Percentiles rank a stretch among this genome's conserved stretches.
Evolutionary conservation across 2,113 vertebrate genomes (phyloP).

Genomic region (Muscicapa adusta): DNA sequence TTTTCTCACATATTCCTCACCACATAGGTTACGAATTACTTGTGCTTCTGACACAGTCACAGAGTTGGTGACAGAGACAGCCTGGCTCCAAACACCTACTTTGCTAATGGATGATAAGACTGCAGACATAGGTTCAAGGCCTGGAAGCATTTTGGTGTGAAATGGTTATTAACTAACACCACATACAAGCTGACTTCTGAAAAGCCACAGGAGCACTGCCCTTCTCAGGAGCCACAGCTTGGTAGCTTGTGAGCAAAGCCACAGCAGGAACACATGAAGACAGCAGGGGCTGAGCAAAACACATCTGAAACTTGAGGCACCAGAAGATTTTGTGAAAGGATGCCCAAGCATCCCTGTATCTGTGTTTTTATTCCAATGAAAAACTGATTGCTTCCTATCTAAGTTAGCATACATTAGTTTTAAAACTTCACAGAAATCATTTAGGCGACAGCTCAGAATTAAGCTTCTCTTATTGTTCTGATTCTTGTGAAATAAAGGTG

Average conservation of each 20-base stretch:
- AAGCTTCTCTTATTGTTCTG: not conserved
- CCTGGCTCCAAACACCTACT: not conserved
- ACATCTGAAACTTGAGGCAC: not conserved
- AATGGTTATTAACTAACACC: not conserved
- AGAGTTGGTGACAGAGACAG: not conserved
- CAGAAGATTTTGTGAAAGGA: not conserved
- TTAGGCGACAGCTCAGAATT: not conserved
- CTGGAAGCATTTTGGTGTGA: not conserved
- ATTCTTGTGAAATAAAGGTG: not conserved
- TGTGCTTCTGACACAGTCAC: rapidly evolving
- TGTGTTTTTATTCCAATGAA: not conserved
- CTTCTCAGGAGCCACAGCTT: not conserved
- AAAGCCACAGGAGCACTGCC: not conserved
- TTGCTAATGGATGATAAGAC: rapidly evolving
- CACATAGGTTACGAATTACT: not conserved
- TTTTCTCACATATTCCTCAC: not conserved
- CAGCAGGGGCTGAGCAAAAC: not conserved
- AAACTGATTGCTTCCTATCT: not conserved
- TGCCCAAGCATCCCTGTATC: not conserved
- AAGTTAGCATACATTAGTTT: not conserved
- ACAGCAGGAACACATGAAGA: not conserved
- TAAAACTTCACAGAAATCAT: not conserved
- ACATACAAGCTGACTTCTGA: not conserved
- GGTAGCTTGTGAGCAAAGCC: not conserved
- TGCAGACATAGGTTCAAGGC: not conserved